Percentiles rank a stretch among this genome's conserved stretches.
phyloP scores from a whole-genome alignment of 2,113 vertebrate species.

The Periophthalmus modestus region DNA sequence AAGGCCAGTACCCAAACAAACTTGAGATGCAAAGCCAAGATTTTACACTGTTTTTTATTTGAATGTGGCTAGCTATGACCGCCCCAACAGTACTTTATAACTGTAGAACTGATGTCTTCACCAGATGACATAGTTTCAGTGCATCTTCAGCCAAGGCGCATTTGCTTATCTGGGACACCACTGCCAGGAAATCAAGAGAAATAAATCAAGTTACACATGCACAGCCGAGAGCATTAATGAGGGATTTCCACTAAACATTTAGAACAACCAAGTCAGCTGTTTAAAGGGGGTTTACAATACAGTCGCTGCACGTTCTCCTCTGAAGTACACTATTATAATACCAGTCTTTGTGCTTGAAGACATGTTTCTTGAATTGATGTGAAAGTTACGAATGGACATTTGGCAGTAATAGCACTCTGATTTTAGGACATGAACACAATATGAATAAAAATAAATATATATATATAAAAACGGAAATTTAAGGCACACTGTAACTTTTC shows the following conservation, averaged over 20 bases:
- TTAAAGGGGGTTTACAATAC: neutral
- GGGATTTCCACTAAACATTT: constrained; percentile 2
- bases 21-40: neutral
- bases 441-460: too few relatives aligned
- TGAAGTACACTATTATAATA: neutral
- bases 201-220: neutral
- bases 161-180: constrained; percentile 6
- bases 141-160: constrained; percentile 1
- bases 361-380: neutral
- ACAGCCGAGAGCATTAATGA: neutral
- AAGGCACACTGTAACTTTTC: too few relatives aligned
- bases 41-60: neutral
- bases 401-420: too few relatives aligned
- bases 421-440: too few relatives aligned
- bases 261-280: constrained; percentile 2
- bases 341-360: neutral
- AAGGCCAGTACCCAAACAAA: neutral
- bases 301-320: neutral
- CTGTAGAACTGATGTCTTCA: neutral
- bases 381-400: too few relatives aligned
- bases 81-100: neutral
- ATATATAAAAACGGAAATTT: too few relatives aligned
- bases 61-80: neutral
- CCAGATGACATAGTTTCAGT: neutral
- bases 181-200: neutral